Conservation (phyloP, 2,797 vertebrate genomes). For the Hirundo rustica region DNA sequence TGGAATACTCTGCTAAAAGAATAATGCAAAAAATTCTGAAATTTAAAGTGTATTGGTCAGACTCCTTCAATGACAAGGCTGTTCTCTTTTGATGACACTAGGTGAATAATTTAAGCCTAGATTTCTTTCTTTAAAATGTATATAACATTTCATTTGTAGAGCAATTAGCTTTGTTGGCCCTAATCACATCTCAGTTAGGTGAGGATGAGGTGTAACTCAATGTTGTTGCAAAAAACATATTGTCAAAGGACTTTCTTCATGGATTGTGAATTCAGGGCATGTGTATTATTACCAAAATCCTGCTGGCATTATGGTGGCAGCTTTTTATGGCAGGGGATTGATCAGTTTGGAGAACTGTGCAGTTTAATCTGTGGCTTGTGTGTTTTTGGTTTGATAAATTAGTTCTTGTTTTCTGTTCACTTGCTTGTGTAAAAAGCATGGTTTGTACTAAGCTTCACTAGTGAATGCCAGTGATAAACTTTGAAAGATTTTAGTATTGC, state of each 20-base stretch:
- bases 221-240: not conserved
- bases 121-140: not conserved
- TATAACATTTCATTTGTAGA: not conserved
- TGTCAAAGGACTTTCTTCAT: not conserved
- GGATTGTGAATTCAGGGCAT: not conserved
- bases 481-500: constrained; percentile 2
- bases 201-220: not conserved
- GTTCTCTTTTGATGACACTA: not conserved
- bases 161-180: not conserved
- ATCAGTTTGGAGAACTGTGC: not conserved
- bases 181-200: not conserved
- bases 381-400: not conserved
- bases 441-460: not conserved
- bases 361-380: not conserved
- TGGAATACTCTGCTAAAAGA: not conserved
- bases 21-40: not conserved
- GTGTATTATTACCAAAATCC: not conserved
- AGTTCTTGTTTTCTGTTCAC: not conserved
- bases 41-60: not conserved
- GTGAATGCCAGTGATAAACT: not conserved
- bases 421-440: not conserved
- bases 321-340: not conserved
- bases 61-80: not conserved
- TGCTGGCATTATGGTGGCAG: not conserved
- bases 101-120: not conserved